These are phyloP conservation scores for Drosophila borealis DNA, from an alignment of 2,888 invertebrate species.

Conservation along the genomic window DNA sequence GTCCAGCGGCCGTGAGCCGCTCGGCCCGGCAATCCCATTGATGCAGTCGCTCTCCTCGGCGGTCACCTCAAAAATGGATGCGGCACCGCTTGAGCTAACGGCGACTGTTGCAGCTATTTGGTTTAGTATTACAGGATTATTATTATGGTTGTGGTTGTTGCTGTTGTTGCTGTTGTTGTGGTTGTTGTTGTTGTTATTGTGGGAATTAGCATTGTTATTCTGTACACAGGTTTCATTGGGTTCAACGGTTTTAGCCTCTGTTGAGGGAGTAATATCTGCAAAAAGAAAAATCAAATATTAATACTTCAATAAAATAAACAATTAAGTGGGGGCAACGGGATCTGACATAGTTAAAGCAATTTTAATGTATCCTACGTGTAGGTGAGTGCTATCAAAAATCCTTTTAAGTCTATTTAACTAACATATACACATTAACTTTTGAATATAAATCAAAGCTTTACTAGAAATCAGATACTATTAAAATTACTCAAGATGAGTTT, in stretches of 20 bases:
- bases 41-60: constrained; percentile 80
- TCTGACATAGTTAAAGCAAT: too few species aligned
- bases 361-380: too few species aligned
- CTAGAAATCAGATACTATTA: too few species aligned
- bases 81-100: constrained; percentile 29
- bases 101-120: constrained; percentile 38
- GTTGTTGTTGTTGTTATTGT: constrained; percentile 56
- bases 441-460: too few species aligned
- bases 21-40: constrained; percentile 45
- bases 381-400: too few species aligned
- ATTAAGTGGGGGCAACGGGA: too few species aligned
- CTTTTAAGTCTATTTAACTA: too few species aligned
- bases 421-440: too few species aligned
- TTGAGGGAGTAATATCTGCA: constrained; percentile 76
- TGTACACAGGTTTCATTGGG: constrained; percentile 76
- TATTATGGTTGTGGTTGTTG: constrained; percentile 59
- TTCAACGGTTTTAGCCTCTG: constrained; percentile 76
- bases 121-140: constrained; percentile 38
- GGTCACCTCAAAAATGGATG: constrained; percentile 75
- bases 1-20: constrained; percentile 75
- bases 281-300: neutral
- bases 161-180: constrained; percentile 52
- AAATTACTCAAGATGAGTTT: too few species aligned
- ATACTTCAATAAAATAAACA: neutral
- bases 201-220: constrained; percentile 63